A percentile compares a stretch with the other conserved stretches of the same genome.
These are phyloP conservation scores for Drosophila sproati DNA, from an alignment of 1,140 invertebrate genomes.

Conservation along the genomic window DNA sequence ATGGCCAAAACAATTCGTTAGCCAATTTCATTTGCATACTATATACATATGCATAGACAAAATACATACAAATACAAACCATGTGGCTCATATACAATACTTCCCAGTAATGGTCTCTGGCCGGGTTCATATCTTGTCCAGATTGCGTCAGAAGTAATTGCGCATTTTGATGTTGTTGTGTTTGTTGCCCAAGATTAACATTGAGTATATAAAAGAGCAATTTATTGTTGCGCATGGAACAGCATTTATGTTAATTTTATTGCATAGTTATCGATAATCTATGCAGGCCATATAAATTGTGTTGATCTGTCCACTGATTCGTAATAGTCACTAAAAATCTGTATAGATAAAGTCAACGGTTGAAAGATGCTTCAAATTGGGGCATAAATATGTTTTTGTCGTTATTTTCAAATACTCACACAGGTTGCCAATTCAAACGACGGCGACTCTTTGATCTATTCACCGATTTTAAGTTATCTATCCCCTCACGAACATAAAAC, in stretches of 20 bases:
- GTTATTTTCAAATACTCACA: background rate
- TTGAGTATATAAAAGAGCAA: slow-evolving; percentile 20
- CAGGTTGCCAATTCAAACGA: background rate
- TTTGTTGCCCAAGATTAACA: background rate
- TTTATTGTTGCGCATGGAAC: background rate
- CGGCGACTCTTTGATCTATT: background rate
- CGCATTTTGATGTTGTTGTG: slow-evolving; percentile 3
- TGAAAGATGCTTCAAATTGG: background rate
- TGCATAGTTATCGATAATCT: slow-evolving; percentile 26
- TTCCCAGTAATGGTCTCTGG: background rate
- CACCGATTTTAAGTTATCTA: background rate
- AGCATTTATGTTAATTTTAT: slow-evolving; percentile 22
- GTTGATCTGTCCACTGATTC: background rate
- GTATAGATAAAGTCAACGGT: background rate
- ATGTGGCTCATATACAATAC: background rate
- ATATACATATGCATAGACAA: background rate
- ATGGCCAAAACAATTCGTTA: slow-evolving; percentile 52
- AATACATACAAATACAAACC: background rate
- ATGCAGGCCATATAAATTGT: background rate
- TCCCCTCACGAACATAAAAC: background rate
- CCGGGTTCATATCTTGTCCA: slow-evolving; percentile 20
- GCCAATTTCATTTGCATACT: slow-evolving; percentile 46
- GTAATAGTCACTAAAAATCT: background rate
- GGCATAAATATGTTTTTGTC: background rate
- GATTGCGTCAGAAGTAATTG: slow-evolving; percentile 49